Evolutionary conservation across 2,113 vertebrate genomes (phyloP), one percentile per base, ranked within the genome.

Genomic region (Corythornis cristatus): DNA sequence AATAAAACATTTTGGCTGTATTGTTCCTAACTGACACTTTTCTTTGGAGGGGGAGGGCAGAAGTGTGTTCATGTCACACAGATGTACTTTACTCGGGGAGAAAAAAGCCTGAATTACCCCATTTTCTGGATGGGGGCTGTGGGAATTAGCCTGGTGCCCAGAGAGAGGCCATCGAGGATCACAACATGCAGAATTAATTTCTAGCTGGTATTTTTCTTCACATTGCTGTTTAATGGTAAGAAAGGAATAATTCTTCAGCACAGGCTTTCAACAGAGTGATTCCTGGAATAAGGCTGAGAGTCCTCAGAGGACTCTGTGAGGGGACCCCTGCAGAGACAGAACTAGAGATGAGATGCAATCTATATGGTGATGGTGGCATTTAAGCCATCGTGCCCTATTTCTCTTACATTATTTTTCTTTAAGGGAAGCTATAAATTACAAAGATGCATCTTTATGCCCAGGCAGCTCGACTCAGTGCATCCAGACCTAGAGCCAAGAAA

Each of bases 1-100:
- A 97, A 96, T 94, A 96, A 97, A 97, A 97, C 92, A 95, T 89
- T 97, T 91, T 96, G 91, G 80, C 88, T 97, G 84, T 91, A 93
- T 96, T 97, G 85, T 92, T 96, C 92, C 83, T 93, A 97, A 96
- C 81, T 64, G 71, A 67, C 79, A 68, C 58, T 46, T 66, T 37
- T 23, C 91, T 93, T 87, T 22, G 5, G 48, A 82, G 26, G 28
- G 20, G 29, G 5, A 18, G 22, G 29, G 5, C 16, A 12, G 48
- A 43, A n/a, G 7, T 1, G 8, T 9, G 7, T 72, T 80, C 62
- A 21, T 68, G 58, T 54, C 50, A 12, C 31, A 64, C 12, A 26
- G 51, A 76, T 9, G 15, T 53, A 22, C 48, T 42, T 68, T 31
- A 35, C 45, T 77, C 14, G 46, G 9, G 20, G 11, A 22, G 21